Evolutionary conservation across 64 coral and sea anemone genomes (phyloP), one percentile per base, ranked within the genome.

Genomic region (Pachyseris speciosa): DNA sequence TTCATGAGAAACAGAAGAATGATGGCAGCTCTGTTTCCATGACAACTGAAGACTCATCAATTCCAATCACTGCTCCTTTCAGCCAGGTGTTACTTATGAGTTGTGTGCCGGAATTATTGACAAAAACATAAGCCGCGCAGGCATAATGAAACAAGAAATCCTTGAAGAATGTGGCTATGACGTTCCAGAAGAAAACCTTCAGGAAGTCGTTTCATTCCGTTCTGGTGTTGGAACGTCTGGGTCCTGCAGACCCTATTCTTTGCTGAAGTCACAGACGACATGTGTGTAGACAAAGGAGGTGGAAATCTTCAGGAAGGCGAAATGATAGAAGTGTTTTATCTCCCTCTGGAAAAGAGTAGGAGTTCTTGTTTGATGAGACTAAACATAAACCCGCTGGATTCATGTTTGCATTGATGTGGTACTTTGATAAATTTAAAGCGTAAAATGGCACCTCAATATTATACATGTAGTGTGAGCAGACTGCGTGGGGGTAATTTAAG

Each of bases 351-450:
- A 31, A 79, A 95, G 59, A 92, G 74, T n/a, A 67, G 37, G 89
- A 92, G 13, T 99, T 99, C 85, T 33, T 99, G 65, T 95, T 95
- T 77, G 87, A 99, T 66, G 79, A 80, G 40, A 68, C 79, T 22
- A 95, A 93, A 53, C 59, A 88, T 19, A 99, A 93, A 85, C 85
- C 94, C 3, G 24, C 66, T 37, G 94, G 89, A 61, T 72, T 99
- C 3, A 64, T 99, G 28, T 99, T 99, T 99, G 97, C 94, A 58
- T 95, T 99, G 17, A 86, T 95, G 85, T 99, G 97, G 97, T 99
- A 90, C 72, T 87, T 92, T 47, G 70, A 95, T 9, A 99, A 98
- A 51, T 91, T 94, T 80, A 93, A 87, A 13, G 61, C 60, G 40
- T 87, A 22, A 94, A 36, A 63, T 37, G 22, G 20, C n/a, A n/a